Evolutionary conservation across 1,140 invertebrate genomes (phyloP), one percentile per base, ranked within the genome.

Genomic region (Pseudobourletiella spinata): DNA sequence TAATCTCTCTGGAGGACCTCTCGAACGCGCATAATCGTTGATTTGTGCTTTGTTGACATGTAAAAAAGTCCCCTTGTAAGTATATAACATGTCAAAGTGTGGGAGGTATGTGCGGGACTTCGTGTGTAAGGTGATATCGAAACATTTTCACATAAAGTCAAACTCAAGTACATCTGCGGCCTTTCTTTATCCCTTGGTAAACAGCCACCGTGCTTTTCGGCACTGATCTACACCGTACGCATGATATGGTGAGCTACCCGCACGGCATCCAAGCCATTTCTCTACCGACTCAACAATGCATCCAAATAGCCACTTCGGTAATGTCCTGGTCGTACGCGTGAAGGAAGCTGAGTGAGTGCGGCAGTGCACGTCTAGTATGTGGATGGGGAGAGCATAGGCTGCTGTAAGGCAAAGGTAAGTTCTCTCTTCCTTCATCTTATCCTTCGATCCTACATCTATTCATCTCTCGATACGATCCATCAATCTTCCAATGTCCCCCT

Each of bases 401-500:
- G 8, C 8, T 8, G n/a, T 39, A 39, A n/a, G n/a, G n/a, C 8
- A n/a, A 39, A 39, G 32, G 32, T 39, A 39, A 39, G 32, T n/a
- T 39, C 32, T 8, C 24, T 48, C 58, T 52, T 39, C 52, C 58
- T 60, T 52, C 48, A 60, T 51, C 46, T 60, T 30, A 50, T 52
- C 48, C 29, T 60, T 29, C 52, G 58, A 60, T 52, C 58, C 58
- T 24, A 52, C 58, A 60, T 60, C 58, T 60, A 60, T 60, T 60
- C 58, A 60, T 60, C 58, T 60, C 58, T 60, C 46, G 58, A 60
- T 50, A 52, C 58, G 39, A 60, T 52, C 58, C 58, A 60, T 60
- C 58, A 51, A 60, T 60, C 58, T 60, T 59, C 26, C 44, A 59
- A 35, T 52, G 58, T 52, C 58, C 48, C 44, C 58, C 50, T 30